These are phyloP conservation scores for Vanessa cardui DNA, from an alignment of 2,888 invertebrate species.

Conservation along the genomic window DNA sequence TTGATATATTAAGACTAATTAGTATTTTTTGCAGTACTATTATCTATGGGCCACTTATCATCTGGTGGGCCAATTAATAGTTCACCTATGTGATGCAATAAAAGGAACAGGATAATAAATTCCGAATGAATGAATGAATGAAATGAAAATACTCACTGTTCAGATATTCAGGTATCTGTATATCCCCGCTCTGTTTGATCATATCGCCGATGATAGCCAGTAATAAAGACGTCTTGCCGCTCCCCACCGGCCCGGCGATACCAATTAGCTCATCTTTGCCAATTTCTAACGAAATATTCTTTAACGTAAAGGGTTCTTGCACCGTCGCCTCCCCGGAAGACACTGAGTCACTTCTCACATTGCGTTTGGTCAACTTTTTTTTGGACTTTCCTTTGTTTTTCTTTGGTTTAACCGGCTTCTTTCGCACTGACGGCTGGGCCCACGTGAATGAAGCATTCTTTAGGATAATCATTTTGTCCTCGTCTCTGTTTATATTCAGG, in stretches of 20 bases:
- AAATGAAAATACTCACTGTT: constrained; percentile 72
- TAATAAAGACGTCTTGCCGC: constrained; percentile 95
- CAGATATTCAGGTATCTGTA: constrained; percentile 87
- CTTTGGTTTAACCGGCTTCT: constrained; percentile 58
- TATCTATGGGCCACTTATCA: no score
- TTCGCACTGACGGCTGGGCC: constrained; percentile 69
- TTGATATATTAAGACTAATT: no score
- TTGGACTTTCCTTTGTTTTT: constrained; percentile 80
- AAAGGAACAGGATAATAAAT: neutral
- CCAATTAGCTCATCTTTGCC: constrained; percentile 90
- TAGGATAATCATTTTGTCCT: constrained; percentile 83
- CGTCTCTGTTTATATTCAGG: constrained; percentile 72
- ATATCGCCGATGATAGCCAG: constrained; percentile 94
- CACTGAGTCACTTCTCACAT: constrained; percentile 60
- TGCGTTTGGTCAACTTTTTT: constrained; percentile 58
- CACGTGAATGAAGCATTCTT: constrained; percentile 84
- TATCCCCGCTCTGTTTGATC: constrained; percentile 85
- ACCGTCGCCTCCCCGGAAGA: constrained; percentile 54
- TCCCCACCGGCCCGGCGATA: constrained; percentile 93
- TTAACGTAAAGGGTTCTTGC: constrained; percentile 62
- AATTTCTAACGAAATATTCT: constrained; percentile 63
- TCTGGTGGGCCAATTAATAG: no score
- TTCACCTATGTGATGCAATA: no score
- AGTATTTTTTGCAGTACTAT: no score
- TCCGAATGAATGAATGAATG: neutral